Conservation (phyloP, 2,797 vertebrate genomes). For the Phoxinus dragarum region DNA sequence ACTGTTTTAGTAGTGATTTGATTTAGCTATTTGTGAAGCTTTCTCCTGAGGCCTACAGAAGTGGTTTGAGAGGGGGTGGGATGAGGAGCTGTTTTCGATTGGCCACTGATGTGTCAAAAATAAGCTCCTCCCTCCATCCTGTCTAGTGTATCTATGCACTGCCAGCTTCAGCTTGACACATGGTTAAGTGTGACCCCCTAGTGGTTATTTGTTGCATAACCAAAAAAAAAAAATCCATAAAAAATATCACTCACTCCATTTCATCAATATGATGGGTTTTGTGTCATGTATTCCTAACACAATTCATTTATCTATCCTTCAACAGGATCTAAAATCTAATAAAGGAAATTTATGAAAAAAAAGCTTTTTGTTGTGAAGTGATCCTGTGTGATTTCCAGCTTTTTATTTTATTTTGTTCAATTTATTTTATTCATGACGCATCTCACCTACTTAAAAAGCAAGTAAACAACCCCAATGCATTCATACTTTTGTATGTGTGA, state of each 20-base stretch:
- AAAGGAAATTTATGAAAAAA: conserved; percentile 18
- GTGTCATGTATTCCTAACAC: neutral
- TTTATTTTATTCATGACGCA: neutral
- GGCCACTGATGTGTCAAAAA: conserved; percentile 11
- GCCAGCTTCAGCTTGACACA: neutral
- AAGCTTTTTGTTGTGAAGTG: neutral
- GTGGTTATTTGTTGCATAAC: conserved; percentile 17
- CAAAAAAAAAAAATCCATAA: no score
- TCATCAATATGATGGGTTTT: neutral
- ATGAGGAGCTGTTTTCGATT: conserved; percentile 19
- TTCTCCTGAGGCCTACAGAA: conserved; percentile 12
- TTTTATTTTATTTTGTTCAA: neutral
- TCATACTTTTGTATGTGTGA: neutral
- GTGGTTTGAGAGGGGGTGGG: conserved; percentile 27
- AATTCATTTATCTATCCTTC: neutral
- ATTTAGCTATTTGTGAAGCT: conserved; percentile 3
- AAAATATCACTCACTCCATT: neutral
- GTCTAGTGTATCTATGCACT: neutral
- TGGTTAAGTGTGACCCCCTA: conserved; percentile 19
- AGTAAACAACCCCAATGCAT: neutral
- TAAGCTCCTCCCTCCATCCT: conserved; percentile 14
- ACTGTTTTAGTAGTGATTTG: neutral
- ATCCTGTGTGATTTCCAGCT: neutral
- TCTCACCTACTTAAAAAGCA: neutral
- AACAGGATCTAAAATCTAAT: neutral